Percentiles rank a stretch among this genome's conserved stretches.
Evolutionary conservation across 2,888 invertebrate genomes (phyloP).

Genomic region (Peribatodes rhomboidaria): DNA sequence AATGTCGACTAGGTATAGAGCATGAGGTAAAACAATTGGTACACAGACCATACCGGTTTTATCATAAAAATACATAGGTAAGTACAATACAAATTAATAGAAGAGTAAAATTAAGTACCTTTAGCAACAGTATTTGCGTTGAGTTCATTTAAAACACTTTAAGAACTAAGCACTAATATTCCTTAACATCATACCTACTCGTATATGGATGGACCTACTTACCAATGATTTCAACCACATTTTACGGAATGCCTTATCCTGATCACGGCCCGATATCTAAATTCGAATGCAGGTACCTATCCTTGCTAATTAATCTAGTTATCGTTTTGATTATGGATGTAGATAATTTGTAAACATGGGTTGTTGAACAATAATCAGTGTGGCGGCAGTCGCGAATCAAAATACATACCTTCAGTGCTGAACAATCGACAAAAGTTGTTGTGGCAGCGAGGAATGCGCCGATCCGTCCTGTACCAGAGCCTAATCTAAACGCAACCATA

Average conservation of each 20-base stretch:
- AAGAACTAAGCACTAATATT: background rate
- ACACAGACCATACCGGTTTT: too few relatives aligned
- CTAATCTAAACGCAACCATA: conserved; percentile 51
- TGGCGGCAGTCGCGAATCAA: conserved; percentile 64
- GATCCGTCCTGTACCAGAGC: conserved; percentile 47
- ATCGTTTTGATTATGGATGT: conserved; percentile 71
- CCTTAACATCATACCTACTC: too few relatives aligned
- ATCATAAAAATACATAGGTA: too few relatives aligned
- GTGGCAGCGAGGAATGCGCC: conserved; percentile 71
- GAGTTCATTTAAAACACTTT: too few relatives aligned
- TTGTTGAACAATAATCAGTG: conserved; percentile 71
- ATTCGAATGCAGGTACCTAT: conserved; percentile 40
- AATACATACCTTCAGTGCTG: conserved; percentile 59
- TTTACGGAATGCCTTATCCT: conserved; percentile 37
- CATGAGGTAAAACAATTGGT: too few relatives aligned
- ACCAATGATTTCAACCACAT: background rate
- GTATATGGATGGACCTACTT: too few relatives aligned
- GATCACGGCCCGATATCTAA: conserved; percentile 48
- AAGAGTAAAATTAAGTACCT: too few relatives aligned
- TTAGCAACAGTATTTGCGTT: too few relatives aligned
- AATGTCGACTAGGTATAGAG: too few relatives aligned
- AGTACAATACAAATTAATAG: too few relatives aligned
- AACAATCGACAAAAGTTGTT: conserved; percentile 78
- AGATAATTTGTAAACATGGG: conserved; percentile 82
- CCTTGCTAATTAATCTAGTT: conserved; percentile 58